phyloP scores from a whole-genome alignment of 2,113 vertebrate species.

The Corythornis cristatus region DNA sequence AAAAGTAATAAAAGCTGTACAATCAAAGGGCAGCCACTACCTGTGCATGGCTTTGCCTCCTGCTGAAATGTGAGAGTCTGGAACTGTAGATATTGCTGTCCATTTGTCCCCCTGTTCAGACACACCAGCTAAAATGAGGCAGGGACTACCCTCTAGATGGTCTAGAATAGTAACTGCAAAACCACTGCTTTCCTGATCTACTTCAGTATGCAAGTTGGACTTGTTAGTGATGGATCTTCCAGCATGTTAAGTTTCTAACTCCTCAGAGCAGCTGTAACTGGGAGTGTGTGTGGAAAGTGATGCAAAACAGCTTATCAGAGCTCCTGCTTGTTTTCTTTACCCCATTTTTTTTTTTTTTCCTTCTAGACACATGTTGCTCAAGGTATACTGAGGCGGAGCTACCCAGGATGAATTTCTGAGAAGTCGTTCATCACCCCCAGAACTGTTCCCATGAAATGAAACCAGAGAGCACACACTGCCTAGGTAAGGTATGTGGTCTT shows the following conservation, averaged over 20 bases:
- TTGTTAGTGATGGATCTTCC: neutral
- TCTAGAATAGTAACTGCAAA: neutral
- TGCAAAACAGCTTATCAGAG: neutral
- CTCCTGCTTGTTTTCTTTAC: neutral
- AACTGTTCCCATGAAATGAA: neutral
- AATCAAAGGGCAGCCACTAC: neutral
- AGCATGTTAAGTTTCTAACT: neutral
- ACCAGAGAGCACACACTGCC: rapidly evolving
- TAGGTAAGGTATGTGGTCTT: rapidly evolving
- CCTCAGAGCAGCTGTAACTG: neutral
- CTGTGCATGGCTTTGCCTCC: neutral
- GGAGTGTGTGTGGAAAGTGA: neutral
- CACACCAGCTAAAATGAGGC: neutral
- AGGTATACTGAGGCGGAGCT: rapidly evolving
- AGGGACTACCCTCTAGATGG: neutral
- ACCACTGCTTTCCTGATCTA: neutral
- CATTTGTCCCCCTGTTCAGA: neutral
- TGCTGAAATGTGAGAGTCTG: neutral
- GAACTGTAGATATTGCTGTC: neutral
- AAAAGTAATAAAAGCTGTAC: neutral
- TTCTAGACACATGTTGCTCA: neutral
- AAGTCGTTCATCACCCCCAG: neutral
- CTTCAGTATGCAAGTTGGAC: neutral
- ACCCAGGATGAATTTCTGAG: neutral
- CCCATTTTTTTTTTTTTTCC: rapidly evolving